Conservation (phyloP, 2,888 invertebrate genomes). For the Chironomus tentans region DNA sequence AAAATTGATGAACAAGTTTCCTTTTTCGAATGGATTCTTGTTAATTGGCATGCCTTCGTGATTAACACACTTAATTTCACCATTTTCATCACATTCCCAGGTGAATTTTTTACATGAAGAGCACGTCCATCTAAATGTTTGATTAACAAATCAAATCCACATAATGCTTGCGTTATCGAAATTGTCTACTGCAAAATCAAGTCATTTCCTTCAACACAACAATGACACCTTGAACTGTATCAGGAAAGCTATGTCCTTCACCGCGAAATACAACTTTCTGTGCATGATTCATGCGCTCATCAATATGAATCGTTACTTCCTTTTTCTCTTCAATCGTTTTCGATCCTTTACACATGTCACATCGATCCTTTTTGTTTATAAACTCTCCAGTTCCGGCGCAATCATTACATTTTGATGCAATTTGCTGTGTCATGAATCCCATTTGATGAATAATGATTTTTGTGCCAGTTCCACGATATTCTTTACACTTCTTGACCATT, state of each 20-base stretch:
- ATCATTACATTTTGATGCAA: constrained; percentile 51
- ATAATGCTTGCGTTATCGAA: constrained; percentile 77
- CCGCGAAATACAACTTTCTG: constrained; percentile 78
- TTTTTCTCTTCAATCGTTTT: constrained; percentile 76
- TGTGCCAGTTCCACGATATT: constrained; percentile 69
- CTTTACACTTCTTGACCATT: constrained; percentile 49
- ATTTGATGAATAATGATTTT: constrained; percentile 66
- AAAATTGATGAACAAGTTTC: constrained; percentile 80
- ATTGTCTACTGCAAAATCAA: constrained; percentile 65
- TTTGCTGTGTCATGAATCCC: constrained; percentile 46
- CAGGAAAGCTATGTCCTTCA: constrained; percentile 86
- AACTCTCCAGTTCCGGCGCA: constrained; percentile 63
- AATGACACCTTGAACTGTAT: constrained; percentile 76
- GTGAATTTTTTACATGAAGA: constrained; percentile 63
- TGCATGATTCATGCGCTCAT: constrained; percentile 80
- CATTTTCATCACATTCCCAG: constrained; percentile 80
- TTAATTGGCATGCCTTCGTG: constrained; percentile 88
- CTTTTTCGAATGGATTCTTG: constrained; percentile 76
- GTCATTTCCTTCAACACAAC: constrained; percentile 75
- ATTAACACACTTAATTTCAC: constrained; percentile 63
- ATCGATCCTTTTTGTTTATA: constrained; percentile 73
- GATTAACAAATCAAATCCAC: constrained; percentile 78
- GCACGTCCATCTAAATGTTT: constrained; percentile 83
- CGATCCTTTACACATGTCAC: constrained; percentile 71
- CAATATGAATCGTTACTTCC: constrained; percentile 77